Evolutionary conservation across 1,140 invertebrate species (phyloP).

Genomic region (Tribolium madens): DNA sequence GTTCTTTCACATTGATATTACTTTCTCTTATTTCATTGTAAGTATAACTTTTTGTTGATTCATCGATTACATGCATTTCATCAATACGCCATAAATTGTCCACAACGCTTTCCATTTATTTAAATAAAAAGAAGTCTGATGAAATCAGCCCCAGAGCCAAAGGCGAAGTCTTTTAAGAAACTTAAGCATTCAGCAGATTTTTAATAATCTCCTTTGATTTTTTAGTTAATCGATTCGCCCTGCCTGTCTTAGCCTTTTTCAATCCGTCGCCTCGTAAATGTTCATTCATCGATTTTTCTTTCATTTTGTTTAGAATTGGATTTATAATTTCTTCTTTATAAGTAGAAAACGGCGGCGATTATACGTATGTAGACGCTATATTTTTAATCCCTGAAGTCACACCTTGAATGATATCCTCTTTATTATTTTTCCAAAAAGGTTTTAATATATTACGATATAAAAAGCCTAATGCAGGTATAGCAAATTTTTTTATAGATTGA

Average conservation of each 20-base stretch:
- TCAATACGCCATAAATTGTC: constrained; percentile 44
- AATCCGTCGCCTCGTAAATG: no score
- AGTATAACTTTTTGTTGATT: constrained; percentile 48
- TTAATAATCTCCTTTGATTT: constrained; percentile 32
- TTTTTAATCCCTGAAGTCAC: no score
- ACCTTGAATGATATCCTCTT: no score
- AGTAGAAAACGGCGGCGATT: constrained; percentile 11
- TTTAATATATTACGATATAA: no score
- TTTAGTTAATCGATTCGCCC: no score
- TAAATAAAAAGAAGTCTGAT: constrained; percentile 18
- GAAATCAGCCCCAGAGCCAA: no score
- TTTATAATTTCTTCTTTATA: constrained; percentile 16
- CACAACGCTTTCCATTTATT: constrained; percentile 48
- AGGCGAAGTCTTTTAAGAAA: constrained; percentile 19
- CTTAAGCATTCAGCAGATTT: constrained; percentile 18
- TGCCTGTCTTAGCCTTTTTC: no score
- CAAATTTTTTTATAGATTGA: no score
- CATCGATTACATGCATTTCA: constrained; percentile 35
- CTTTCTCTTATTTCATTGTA: constrained; percentile 49
- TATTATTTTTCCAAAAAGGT: no score
- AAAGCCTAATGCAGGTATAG: no score
- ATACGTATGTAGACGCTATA: constrained; percentile 11
- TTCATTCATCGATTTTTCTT: no score
- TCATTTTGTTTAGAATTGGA: constrained; percentile 34
- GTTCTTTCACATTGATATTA: constrained; percentile 49